phyloP scores from a whole-genome alignment of 1,140 invertebrate genomes.

The Panagrolaimus sp. region DNA sequence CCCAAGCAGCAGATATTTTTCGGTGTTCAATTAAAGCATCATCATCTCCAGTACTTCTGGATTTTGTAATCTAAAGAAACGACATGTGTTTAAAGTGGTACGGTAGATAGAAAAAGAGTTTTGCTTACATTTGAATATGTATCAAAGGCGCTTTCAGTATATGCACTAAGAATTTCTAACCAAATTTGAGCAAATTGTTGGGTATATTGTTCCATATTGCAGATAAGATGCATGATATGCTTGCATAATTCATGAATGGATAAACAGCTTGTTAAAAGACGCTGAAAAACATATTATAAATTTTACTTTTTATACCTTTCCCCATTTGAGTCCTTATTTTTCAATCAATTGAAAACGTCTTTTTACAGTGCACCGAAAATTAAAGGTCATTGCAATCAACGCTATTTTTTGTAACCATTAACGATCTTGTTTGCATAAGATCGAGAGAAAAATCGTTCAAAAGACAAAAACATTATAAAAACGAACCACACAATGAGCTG shows the following conservation, averaged over 20 bases:
- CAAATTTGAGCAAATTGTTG: constrained; percentile 52
- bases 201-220: constrained; percentile 46
- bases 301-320: neutral
- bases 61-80: constrained; percentile 47
- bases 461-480: neutral
- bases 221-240: constrained; percentile 46
- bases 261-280: constrained; percentile 38
- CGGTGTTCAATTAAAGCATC: constrained; percentile 63
- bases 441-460: neutral
- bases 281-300: no score
- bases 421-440: no score
- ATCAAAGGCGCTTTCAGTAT: constrained; percentile 34
- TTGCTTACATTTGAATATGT: constrained; percentile 36
- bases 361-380: no score
- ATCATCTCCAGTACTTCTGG: constrained; percentile 28
- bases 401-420: no score
- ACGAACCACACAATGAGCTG: constrained; percentile 26
- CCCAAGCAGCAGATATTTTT: constrained; percentile 80
- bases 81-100: neutral
- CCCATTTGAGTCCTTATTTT: neutral
- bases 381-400: no score
- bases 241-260: constrained; percentile 48
- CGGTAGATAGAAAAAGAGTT: constrained; percentile 8
- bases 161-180: constrained; percentile 52
- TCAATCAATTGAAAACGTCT: neutral